Percentiles rank a stretch among this genome's conserved stretches.
These are phyloP conservation scores for Synanceia verrucosa DNA, from an alignment of 2,797 vertebrate species.

Conservation along the genomic window DNA sequence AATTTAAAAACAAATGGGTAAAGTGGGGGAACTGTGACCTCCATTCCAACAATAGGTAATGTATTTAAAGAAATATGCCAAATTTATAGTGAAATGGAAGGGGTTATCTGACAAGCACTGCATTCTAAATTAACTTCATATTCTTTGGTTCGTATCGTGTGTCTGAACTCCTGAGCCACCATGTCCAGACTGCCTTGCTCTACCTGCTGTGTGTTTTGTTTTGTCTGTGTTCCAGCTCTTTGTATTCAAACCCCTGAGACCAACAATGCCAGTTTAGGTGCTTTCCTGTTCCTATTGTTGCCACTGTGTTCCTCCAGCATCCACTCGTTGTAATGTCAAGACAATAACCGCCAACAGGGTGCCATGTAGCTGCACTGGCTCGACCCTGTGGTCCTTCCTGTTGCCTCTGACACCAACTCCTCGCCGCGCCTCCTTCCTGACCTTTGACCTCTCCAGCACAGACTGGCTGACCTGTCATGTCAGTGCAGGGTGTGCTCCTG, in stretches of 20 bases:
- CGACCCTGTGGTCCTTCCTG: conserved; percentile 69
- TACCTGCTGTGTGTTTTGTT: conserved; percentile 36
- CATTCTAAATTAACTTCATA: background rate
- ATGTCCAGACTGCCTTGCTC: background rate
- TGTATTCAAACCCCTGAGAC: conserved; percentile 48
- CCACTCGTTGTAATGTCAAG: conserved; percentile 69
- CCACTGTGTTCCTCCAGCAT: conserved; percentile 50
- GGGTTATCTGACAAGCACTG: no score
- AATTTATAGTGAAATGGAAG: background rate
- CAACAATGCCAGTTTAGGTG: conserved; percentile 70
- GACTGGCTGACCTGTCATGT: conserved; percentile 46
- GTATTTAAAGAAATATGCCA: background rate
- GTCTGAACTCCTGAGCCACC: background rate
- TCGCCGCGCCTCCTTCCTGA: background rate
- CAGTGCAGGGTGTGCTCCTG: conserved; percentile 22
- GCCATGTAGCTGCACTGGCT: conserved; percentile 42
- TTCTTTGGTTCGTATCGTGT: background rate
- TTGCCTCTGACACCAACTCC: conserved; percentile 48
- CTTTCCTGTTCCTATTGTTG: conserved; percentile 77
- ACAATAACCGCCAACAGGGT: conserved; percentile 63
- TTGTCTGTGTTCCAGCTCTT: conserved; percentile 57
- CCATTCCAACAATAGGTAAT: background rate
- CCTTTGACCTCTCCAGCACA: conserved; percentile 55
- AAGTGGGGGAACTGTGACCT: conserved; percentile 24
- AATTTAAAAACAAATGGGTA: conserved; percentile 25